phyloP scores from a whole-genome alignment of 2,113 vertebrate genomes.

The Xyrauchen texanus region DNA sequence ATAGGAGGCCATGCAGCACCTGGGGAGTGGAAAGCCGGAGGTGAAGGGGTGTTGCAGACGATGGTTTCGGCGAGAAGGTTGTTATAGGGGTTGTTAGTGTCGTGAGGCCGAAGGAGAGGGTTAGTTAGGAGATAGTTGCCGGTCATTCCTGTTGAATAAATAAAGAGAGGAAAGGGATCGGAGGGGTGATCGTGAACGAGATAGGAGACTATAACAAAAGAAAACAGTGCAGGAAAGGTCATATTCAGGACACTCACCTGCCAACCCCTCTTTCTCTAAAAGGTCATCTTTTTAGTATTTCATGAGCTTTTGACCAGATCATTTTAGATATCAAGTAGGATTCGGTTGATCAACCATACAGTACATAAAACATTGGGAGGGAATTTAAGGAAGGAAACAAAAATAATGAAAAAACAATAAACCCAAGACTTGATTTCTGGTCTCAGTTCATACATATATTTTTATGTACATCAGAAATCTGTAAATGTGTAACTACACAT shows the following conservation, averaged over 20 bases:
- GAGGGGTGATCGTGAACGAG: slow-evolving; percentile 1
- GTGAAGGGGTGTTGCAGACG: slow-evolving; percentile 98
- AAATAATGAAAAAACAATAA: too few species aligned
- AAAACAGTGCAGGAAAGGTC: slow-evolving; percentile 11
- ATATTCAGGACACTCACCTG: not conserved
- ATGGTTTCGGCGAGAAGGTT: slow-evolving; percentile 99
- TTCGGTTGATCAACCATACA: too few species aligned
- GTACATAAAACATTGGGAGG: too few species aligned
- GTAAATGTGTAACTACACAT: too few species aligned
- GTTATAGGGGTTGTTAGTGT: slow-evolving; percentile 99
- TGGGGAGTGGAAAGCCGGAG: slow-evolving; percentile 99
- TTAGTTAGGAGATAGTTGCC: slow-evolving; percentile 99
- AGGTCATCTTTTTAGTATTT: too few species aligned
- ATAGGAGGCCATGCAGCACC: slow-evolving; percentile 85
- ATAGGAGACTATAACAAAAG: slow-evolving; percentile 6
- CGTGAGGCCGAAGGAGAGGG: slow-evolving; percentile 98
- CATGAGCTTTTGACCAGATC: too few species aligned
- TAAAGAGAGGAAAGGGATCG: slow-evolving; percentile 34
- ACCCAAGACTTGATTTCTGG: too few species aligned
- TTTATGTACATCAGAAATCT: too few species aligned
- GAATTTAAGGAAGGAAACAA: too few species aligned
- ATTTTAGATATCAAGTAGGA: too few species aligned
- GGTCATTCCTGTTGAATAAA: slow-evolving; percentile 90
- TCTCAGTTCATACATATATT: too few species aligned
- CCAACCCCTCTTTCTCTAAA: too few species aligned